Percentiles rank a stretch among this genome's conserved stretches.
Conservation (phyloP, 2,888 invertebrate species). For the Parapristionchus giblindavisi region DNA sequence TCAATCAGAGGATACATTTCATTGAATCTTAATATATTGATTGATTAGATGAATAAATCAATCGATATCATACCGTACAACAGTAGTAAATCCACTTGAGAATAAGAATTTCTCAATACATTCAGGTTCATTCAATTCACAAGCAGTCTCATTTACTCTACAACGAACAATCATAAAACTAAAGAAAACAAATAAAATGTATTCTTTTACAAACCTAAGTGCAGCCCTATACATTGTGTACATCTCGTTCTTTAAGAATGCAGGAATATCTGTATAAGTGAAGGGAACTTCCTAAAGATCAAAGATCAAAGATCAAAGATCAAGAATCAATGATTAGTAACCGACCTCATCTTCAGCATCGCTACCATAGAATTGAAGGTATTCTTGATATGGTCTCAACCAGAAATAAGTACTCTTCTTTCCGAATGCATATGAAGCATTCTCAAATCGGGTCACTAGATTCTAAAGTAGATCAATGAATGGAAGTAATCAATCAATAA, state of each 20-base stretch:
- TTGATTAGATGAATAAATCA: neutral
- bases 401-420: constrained; percentile 54
- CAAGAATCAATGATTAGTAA: neutral
- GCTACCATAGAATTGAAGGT: constrained; percentile 48
- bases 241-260: constrained; percentile 44
- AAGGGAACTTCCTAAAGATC: constrained; percentile 35
- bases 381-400: constrained; percentile 52
- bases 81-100: constrained; percentile 59
- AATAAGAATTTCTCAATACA: constrained; percentile 55
- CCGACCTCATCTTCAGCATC: constrained; percentile 43
- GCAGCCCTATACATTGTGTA: constrained; percentile 16
- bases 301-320: neutral
- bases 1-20: constrained; percentile 58
- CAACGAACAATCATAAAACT: neutral
- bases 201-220: constrained; percentile 4
- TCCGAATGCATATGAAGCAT: constrained; percentile 46
- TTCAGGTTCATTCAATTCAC: constrained; percentile 46
- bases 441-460: constrained; percentile 36
- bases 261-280: constrained; percentile 47
- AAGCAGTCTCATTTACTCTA: constrained; percentile 44
- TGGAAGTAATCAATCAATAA: neutral
- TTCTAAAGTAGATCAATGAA: neutral
- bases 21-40: constrained; percentile 43
- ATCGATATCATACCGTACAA: constrained; percentile 40
- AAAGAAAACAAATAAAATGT: neutral